Evolutionary conservation across 1,140 invertebrate species (phyloP).

Genomic region (Lanistes nyassanus): DNA sequence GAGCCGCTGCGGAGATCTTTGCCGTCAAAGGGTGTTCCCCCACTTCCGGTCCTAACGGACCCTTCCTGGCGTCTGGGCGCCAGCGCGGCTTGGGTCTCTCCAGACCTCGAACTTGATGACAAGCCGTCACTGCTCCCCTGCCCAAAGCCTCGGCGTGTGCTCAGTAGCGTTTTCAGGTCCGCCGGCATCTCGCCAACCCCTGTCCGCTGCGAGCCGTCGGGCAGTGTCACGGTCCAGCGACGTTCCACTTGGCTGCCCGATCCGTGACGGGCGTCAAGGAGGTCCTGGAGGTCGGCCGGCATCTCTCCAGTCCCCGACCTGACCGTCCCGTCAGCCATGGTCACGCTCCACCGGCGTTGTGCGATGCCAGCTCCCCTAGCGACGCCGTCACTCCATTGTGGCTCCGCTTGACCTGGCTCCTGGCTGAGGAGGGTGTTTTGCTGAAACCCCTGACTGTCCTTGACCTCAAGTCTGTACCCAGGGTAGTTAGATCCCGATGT

Average conservation of each 20-base stretch:
- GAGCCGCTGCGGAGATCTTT: background rate
- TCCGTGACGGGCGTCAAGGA: background rate
- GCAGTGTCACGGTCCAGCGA: slow-evolving; percentile 28
- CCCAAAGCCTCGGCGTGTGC: background rate
- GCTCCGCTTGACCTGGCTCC: background rate
- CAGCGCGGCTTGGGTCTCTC: background rate
- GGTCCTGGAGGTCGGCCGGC: slow-evolving; percentile 18
- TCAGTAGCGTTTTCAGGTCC: slow-evolving; percentile 15
- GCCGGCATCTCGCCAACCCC: slow-evolving; percentile 26
- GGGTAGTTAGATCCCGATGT: slow-evolving; percentile 12
- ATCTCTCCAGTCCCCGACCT: slow-evolving; percentile 20
- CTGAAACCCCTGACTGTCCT: background rate
- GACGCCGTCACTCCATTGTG: background rate
- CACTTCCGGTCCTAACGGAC: background rate
- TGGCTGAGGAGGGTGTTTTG: background rate
- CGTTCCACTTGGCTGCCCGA: background rate
- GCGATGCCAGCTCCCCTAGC: background rate
- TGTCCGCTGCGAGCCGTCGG: slow-evolving; percentile 24
- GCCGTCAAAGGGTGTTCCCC: background rate
- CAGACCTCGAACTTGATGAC: too few relatives aligned
- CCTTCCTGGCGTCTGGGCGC: slow-evolving; percentile 11
- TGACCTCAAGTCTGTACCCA: background rate
- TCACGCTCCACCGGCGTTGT: slow-evolving; percentile 22
- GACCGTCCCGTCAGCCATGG: slow-evolving; percentile 23
- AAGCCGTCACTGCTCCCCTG: too few relatives aligned